phyloP scores from a whole-genome alignment of 2,113 vertebrate species.

The Tonatia bakeri region DNA sequence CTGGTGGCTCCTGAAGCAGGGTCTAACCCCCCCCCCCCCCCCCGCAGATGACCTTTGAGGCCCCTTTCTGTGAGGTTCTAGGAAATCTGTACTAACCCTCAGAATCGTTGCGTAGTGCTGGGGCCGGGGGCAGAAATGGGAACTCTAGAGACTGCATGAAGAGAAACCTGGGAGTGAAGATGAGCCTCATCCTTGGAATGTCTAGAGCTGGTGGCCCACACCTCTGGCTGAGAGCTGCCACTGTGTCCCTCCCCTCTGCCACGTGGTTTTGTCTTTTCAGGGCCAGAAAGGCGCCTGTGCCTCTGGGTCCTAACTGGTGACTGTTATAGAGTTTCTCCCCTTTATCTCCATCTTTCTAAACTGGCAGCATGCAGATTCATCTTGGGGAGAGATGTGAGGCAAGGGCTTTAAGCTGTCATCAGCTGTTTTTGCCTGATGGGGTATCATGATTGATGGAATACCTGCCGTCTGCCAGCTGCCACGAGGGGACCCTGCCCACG shows the following conservation, averaged over 20 bases:
- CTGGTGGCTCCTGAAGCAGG: background rate
- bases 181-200: background rate
- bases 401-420: background rate
- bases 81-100: background rate
- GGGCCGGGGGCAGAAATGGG: background rate
- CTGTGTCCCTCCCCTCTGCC: background rate
- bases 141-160: background rate
- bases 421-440: background rate
- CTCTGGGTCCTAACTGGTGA: background rate
- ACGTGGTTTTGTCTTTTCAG: background rate
- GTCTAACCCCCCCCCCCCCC: background rate
- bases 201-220: background rate
- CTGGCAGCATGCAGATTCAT: background rate
- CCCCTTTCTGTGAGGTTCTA: background rate
- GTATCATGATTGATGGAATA: background rate
- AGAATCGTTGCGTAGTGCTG: background rate
- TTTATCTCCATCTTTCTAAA: background rate
- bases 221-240: background rate
- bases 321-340: background rate
- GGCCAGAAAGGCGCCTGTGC: background rate
- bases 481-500: background rate
- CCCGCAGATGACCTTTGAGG: background rate
- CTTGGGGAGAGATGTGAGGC: background rate
- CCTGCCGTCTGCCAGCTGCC: background rate
- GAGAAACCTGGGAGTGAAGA: background rate